Base-by-base conservation (phyloP, 2,888 invertebrate species). In the Scaptomyza tumidula region DNA sequence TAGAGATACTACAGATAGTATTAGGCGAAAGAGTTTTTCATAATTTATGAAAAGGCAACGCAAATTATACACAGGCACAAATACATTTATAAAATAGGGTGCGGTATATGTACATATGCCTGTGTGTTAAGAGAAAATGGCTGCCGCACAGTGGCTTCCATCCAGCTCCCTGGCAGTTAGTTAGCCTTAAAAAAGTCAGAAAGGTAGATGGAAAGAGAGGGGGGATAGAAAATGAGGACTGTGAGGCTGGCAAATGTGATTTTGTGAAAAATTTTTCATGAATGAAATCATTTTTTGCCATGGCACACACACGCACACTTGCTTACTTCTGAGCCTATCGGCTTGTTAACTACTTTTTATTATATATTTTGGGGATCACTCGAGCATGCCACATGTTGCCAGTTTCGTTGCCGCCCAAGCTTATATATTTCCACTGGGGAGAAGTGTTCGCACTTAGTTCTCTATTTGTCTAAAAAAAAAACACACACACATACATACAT, bases 201-300 rank as follows among this genome's bases (percentile, higher is more conserved):
- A 13, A 46, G 27, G 39, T 13, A 13, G 44, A 5, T 24, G 27
- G 27, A n/a, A 11, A 16, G 16, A 53, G 16, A 37, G 16, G 29
- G 29, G 29, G 7, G 29, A 29, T 24, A 29, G 29, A 10, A 19
- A 6, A 10, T 48, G 52, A 5, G 19, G 13, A 24, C 1, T 0
- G 37, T 24, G 13, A 61, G 54, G 27, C 66, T 55, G 73, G 65
- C 62, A 72, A 67, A 76, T 70, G 69, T 70, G 73, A 73, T 85
- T 82, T 81, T 85, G 78, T 81, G 77, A 79, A 82, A 75, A 78
- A 82, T 78, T 71, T 53, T 85, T 80, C 71, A 82, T 83, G 86
- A 83, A 86, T 83, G 80, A 75, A 85, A 82, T 80, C 77, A 74
- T 67, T 76, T 71, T 74, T 69, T 64, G 73, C 46, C 57, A 6